phyloP scores from a whole-genome alignment of 2,113 vertebrate species.

The Tinamus guttatus region DNA sequence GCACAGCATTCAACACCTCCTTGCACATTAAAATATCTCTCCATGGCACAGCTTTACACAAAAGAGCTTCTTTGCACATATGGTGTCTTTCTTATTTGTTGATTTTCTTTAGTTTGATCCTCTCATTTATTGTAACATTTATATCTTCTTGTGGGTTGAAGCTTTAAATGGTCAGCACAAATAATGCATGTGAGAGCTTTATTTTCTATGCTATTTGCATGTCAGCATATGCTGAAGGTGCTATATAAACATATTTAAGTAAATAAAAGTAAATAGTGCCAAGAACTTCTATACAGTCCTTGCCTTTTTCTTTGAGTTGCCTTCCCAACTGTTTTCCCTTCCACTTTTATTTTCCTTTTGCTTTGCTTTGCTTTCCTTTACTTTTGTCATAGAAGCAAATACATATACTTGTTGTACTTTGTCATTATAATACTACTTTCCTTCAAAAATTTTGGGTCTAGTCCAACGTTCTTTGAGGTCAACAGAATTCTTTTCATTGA shows the following conservation, averaged over 20 bases:
- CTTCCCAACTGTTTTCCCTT: too few species aligned
- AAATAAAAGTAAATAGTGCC: background rate
- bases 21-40: conserved; percentile 64
- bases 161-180: conserved; percentile 68
- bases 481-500: background rate
- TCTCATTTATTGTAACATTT: conserved; percentile 41
- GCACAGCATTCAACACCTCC: conserved; percentile 73
- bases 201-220: conserved; percentile 19
- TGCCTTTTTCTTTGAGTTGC: background rate
- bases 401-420: background rate
- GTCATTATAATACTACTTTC: background rate
- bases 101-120: conserved; percentile 64
- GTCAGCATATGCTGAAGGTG: conserved; percentile 32
- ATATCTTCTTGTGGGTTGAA: conserved; percentile 40
- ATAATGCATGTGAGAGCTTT: conserved; percentile 50
- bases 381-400: background rate
- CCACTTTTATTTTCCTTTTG: too few species aligned
- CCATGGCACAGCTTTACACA: conserved; percentile 55
- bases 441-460: background rate
- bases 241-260: background rate
- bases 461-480: background rate
- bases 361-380: background rate
- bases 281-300: background rate
- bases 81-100: conserved; percentile 57
- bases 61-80: conserved; percentile 54